Percentiles rank a stretch among this genome's conserved stretches.
These are phyloP conservation scores for Eristalis intricaria DNA, from an alignment of 2,888 invertebrate species.

Conservation along the genomic window DNA sequence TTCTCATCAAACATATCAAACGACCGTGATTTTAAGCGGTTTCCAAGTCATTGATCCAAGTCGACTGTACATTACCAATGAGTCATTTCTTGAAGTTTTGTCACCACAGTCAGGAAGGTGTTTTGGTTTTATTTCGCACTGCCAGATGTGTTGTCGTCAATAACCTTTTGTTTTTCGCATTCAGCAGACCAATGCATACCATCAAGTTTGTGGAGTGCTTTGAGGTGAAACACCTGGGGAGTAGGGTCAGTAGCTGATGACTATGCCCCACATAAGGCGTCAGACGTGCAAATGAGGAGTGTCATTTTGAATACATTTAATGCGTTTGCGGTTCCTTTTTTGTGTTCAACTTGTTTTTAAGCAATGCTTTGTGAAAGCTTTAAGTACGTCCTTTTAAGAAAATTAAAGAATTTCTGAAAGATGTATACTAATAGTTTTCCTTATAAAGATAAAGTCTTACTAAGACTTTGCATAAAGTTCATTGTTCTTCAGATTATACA, in stretches of 20 bases:
- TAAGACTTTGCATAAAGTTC: too few species aligned
- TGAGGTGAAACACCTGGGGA: slow-evolving; percentile 28
- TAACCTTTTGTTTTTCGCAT: background rate
- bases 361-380: background rate
- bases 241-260: slow-evolving; percentile 13
- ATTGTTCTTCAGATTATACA: too few species aligned
- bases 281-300: background rate
- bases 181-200: background rate
- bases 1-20: background rate
- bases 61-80: background rate
- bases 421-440: too few species aligned
- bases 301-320: background rate
- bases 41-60: background rate
- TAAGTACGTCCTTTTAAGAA: background rate
- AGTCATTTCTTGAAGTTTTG: slow-evolving; percentile 33
- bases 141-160: slow-evolving; percentile 15
- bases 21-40: background rate
- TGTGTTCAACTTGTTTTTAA: background rate
- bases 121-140: slow-evolving; percentile 1
- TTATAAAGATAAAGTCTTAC: too few species aligned
- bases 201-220: background rate
- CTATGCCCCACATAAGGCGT: background rate
- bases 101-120: background rate
- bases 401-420: background rate
- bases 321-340: background rate